These are phyloP conservation scores for Muscicapa comitata DNA, from an alignment of 2,797 vertebrate species.

Conservation along the genomic window DNA sequence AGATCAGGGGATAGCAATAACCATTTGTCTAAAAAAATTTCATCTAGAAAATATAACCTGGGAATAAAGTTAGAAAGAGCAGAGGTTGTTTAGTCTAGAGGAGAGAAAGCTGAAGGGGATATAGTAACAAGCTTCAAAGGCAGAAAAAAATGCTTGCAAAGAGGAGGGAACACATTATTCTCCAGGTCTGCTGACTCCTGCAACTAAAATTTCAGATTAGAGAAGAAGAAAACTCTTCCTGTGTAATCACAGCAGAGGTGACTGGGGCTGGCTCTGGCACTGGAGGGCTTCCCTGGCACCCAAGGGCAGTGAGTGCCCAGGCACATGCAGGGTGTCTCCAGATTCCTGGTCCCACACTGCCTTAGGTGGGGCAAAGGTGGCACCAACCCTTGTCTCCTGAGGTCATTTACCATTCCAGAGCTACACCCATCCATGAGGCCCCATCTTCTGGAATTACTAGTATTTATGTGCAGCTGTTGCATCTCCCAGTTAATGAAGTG, in stretches of 20 bases:
- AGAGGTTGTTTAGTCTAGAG: slow-evolving; percentile 40
- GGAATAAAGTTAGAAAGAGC: slow-evolving; percentile 22
- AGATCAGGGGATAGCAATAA: neutral
- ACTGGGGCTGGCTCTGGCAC: neutral
- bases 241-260: neutral
- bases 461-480: neutral
- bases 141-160: neutral
- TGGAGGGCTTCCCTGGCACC: neutral
- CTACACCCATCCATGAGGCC: neutral
- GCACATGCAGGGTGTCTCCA: rapidly evolving
- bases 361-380: rapidly evolving
- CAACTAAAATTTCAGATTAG: neutral
- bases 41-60: neutral
- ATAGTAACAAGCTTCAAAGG: neutral
- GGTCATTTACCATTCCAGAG: neutral
- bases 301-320: neutral
- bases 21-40: neutral
- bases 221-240: neutral
- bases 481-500: neutral
- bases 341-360: neutral
- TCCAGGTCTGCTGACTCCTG: neutral
- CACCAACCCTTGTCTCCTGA: neutral
- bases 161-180: neutral
- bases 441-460: neutral
- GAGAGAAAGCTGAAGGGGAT: neutral